These are phyloP conservation scores for Catocala nupta DNA, from an alignment of 2,888 invertebrate species.

Conservation along the genomic window DNA sequence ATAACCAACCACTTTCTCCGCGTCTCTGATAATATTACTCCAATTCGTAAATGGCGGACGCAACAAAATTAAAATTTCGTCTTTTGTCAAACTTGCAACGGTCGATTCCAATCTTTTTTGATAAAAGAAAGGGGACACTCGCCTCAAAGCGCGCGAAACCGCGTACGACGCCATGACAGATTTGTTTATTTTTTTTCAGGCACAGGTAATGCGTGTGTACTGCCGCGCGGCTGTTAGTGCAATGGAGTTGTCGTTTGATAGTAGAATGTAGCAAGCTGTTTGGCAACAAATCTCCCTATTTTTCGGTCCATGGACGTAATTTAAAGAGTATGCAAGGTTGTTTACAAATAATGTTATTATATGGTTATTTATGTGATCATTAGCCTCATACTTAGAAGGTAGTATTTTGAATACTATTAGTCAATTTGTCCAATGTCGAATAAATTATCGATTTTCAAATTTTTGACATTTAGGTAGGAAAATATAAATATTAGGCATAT, in stretches of 20 bases:
- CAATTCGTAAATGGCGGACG: slow-evolving; percentile 82
- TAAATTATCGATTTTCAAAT: no score
- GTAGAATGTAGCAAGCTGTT: slow-evolving; percentile 19
- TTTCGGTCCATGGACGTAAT: neutral
- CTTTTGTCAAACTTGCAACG: slow-evolving; percentile 80
- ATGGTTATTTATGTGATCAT: no score
- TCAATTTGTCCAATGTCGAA: no score
- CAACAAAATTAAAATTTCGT: slow-evolving; percentile 78
- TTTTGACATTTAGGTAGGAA: no score
- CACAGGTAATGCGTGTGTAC: slow-evolving; percentile 32
- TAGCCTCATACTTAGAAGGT: no score
- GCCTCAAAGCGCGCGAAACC: slow-evolving; percentile 75
- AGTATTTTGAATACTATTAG: no score
- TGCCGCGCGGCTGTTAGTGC: slow-evolving; percentile 38
- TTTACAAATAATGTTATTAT: no score
- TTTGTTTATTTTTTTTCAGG: slow-evolving; percentile 35
- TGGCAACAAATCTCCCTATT: slow-evolving; percentile 39
- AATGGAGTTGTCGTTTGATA: slow-evolving; percentile 49
- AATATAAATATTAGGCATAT: no score
- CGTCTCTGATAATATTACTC: slow-evolving; percentile 81
- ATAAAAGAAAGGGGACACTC: slow-evolving; percentile 73
- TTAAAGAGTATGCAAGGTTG: no score
- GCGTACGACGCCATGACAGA: slow-evolving; percentile 63
- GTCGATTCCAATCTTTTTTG: slow-evolving; percentile 82
- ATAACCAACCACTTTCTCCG: slow-evolving; percentile 86